Percentiles rank a stretch among this genome's conserved stretches.
Conservation (phyloP, 2,888 invertebrate species). For the Himalopsyche anomala region DNA sequence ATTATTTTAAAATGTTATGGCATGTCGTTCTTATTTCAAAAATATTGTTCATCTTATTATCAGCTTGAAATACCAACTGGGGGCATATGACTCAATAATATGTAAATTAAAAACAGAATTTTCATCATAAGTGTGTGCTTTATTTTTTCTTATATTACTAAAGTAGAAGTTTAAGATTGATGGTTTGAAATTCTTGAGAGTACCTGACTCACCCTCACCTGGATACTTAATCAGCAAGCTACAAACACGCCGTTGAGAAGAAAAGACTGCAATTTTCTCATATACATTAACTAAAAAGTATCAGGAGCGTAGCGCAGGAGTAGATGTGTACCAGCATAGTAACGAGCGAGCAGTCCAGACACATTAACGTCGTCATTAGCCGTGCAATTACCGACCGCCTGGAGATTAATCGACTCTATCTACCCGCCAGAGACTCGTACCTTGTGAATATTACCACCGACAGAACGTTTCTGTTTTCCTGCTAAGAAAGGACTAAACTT, state of each 20-base stretch:
- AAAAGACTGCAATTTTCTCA: slow-evolving; percentile 59
- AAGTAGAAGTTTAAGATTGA: too few species aligned
- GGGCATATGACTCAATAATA: too few species aligned
- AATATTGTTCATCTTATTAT: too few species aligned
- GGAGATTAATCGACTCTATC: slow-evolving; percentile 63
- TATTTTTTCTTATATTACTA: too few species aligned
- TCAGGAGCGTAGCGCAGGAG: slow-evolving; percentile 49
- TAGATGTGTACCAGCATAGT: slow-evolving; percentile 27
- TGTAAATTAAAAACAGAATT: too few species aligned
- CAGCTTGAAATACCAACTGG: too few species aligned
- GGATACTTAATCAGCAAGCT: slow-evolving; percentile 33
- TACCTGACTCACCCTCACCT: slow-evolving; percentile 32
- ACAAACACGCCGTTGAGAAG: slow-evolving; percentile 22
- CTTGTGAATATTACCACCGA: slow-evolving; percentile 50
- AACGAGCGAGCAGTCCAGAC: slow-evolving; percentile 58
- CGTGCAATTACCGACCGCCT: slow-evolving; percentile 63
- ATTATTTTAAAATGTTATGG: too few species aligned
- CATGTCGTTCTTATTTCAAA: too few species aligned
- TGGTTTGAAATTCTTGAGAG: slow-evolving; percentile 2
- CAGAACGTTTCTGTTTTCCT: slow-evolving; percentile 50
- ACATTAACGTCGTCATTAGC: slow-evolving; percentile 64
- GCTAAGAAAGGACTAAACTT: slow-evolving; percentile 37
- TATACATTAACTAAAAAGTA: slow-evolving; percentile 57
- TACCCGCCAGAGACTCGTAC: slow-evolving; percentile 43
- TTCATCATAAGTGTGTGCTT: too few species aligned